Evolutionary conservation across 2,888 invertebrate species (phyloP), one percentile per base, ranked within the genome.

Genomic region (Spicauda simplicius): DNA sequence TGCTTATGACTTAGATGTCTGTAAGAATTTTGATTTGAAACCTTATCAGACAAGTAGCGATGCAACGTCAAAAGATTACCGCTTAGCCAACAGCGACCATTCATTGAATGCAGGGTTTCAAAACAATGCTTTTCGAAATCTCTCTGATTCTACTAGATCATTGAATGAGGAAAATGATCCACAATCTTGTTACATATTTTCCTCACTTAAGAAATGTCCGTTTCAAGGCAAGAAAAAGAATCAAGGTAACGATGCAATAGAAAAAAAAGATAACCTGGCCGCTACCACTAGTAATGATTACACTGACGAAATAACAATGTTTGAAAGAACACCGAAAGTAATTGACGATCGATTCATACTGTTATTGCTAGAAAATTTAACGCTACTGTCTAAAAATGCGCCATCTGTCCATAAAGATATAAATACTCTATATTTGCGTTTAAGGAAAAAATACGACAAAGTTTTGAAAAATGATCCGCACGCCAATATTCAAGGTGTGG

Each of bases 321-420:
- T 81, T 61, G 81, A 87, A 41, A 82, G 79, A 67, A 70, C 81
- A 6, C 82, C 85, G 0, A 81, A 77, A 68, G 76, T 81, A 8
- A 85, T 91, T 4, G 86, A 91, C 50, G 90, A 91, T 66, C 83
- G 83, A 68, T 89, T 89, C 64, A 86, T 91, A 56, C 64, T 90
- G 0, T 71, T 86, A n/a, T 71, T 91, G 3, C 71, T 91, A 41
- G 88, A 90, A 76, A 87, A 90, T 74, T 74, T 91, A 16, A 77
- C 82, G 2, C 70, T 82, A 5, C 75, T 91, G 0, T 86, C 91
- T 0, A 85, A 84, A 72, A 83, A 80, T 58, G 64, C 73, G 10
- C 72, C 71, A 6, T 64, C 57, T 18, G 63, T 77, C n/a, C 76
- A 86, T 61, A 88, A 85, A 79, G 90, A 91, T 60, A 86, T 92